Conservation (phyloP, 1,140 invertebrate species). For the Heliothis virescens region DNA sequence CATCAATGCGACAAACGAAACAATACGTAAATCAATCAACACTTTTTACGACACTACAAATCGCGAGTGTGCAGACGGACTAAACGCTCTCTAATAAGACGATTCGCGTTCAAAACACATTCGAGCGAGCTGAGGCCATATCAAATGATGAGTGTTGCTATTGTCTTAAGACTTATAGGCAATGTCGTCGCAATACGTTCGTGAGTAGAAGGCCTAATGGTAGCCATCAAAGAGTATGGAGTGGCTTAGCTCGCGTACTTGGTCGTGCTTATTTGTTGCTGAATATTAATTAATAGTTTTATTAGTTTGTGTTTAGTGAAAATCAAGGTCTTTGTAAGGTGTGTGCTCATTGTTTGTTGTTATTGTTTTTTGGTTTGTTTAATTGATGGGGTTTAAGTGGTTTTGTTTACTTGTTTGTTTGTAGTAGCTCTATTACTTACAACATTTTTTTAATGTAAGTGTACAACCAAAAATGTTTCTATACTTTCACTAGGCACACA, state of each 20-base stretch:
- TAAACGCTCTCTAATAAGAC: conserved; percentile 72
- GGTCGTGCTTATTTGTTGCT: conserved; percentile 65
- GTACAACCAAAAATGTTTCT: too few relatives aligned
- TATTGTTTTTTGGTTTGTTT: neutral
- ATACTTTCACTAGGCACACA: too few relatives aligned
- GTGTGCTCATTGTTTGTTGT: neutral
- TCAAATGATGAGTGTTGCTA: conserved; percentile 75
- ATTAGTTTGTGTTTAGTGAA: conserved; percentile 42
- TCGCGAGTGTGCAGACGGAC: conserved; percentile 42
- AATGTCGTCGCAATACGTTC: conserved; percentile 64
- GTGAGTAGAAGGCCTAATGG: conserved; percentile 68
- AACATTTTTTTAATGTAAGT: neutral
- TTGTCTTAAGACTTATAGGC: conserved; percentile 72
- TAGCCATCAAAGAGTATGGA: conserved; percentile 66
- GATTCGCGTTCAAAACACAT: conserved; percentile 73
- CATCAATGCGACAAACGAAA: conserved; percentile 13
- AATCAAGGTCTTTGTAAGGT: conserved; percentile 47
- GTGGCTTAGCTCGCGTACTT: conserved; percentile 61
- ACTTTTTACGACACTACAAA: conserved; percentile 40
- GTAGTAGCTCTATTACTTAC: neutral
- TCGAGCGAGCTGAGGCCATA: conserved; percentile 70
- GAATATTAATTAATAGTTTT: conserved; percentile 64
- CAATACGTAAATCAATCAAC: conserved; percentile 18
- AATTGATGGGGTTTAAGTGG: neutral
- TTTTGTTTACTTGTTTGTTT: neutral